These are phyloP conservation scores for Drosophila rufa DNA, from an alignment of 1,140 invertebrate genomes.

Conservation along the genomic window DNA sequence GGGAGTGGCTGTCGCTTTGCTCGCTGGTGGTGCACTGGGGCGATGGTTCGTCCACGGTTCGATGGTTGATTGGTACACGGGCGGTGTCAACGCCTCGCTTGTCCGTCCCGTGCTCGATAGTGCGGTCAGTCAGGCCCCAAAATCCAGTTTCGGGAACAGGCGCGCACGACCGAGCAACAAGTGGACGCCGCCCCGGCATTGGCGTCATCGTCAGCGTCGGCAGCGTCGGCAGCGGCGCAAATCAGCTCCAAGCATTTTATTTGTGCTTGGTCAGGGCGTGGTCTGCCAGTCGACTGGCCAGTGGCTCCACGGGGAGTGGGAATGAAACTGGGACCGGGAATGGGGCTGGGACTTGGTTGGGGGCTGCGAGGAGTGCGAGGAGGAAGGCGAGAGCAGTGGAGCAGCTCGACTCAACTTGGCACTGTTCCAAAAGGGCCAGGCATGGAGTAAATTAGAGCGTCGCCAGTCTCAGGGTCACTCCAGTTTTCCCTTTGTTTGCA, in stretches of 20 bases:
- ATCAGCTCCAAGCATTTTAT: slow-evolving; percentile 40
- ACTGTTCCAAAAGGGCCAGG: slow-evolving; percentile 46
- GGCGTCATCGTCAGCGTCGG: slow-evolving; percentile 26
- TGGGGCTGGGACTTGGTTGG: slow-evolving; percentile 3
- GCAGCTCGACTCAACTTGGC: slow-evolving; percentile 38
- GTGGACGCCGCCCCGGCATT: slow-evolving; percentile 46
- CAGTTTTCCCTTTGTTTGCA: slow-evolving; percentile 1
- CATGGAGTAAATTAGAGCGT: slow-evolving; percentile 51
- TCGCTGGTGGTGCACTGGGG: slow-evolving; percentile 22
- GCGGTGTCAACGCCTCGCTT: slow-evolving; percentile 58
- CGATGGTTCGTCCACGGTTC: slow-evolving; percentile 18
- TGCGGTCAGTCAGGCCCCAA: slow-evolving; percentile 85
- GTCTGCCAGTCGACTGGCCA: slow-evolving; percentile 45
- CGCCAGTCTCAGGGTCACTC: slow-evolving; percentile 15
- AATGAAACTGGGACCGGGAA: background rate
- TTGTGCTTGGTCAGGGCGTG: slow-evolving; percentile 56
- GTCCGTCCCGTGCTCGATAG: slow-evolving; percentile 75
- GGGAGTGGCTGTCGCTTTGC: slow-evolving; percentile 24
- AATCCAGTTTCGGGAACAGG: slow-evolving; percentile 84
- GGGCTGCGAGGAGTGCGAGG: background rate
- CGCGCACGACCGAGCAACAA: slow-evolving; percentile 68
- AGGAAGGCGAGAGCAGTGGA: background rate
- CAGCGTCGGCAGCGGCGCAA: slow-evolving; percentile 44
- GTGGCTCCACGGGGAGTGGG: slow-evolving; percentile 29
- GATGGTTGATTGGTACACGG: slow-evolving; percentile 56